Percentiles rank a stretch among this genome's conserved stretches.
Evolutionary conservation across 2,113 vertebrate genomes (phyloP).

Genomic region (Bos taurus): DNA sequence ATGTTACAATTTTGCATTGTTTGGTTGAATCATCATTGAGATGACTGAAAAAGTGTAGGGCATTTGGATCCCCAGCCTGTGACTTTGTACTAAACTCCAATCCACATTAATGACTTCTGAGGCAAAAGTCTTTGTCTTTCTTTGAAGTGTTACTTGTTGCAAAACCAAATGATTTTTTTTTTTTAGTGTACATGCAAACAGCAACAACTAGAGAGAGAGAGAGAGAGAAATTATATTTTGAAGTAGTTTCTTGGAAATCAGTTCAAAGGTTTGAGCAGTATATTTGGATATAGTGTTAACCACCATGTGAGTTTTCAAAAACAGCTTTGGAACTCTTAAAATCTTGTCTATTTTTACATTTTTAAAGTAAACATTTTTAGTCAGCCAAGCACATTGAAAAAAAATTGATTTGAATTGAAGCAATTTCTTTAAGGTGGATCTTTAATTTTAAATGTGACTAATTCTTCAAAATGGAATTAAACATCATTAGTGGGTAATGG

Average conservation of each 20-base stretch:
- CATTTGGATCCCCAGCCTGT: background rate
- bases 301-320: constrained; percentile 38
- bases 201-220: background rate
- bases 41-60: background rate
- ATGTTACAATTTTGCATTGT: background rate
- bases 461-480: constrained; percentile 59
- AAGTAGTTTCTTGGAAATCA: constrained; percentile 58
- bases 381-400: background rate
- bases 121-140: background rate
- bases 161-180: constrained; percentile 1
- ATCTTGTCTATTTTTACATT: constrained; percentile 43
- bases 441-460: constrained; percentile 53
- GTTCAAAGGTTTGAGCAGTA: constrained; percentile 55
- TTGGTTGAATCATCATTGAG: background rate
- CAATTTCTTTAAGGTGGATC: constrained; percentile 45
- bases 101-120: background rate
- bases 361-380: constrained; percentile 59
- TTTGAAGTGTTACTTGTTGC: constrained; percentile 21
- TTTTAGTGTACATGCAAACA: constrained; percentile 32
- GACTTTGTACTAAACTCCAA: background rate
- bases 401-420: constrained; percentile 30
- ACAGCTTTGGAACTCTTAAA: constrained; percentile 44
- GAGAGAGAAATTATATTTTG: background rate
- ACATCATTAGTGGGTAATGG: constrained; percentile 61
- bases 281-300: constrained; percentile 43